Evolutionary conservation across 2,888 invertebrate genomes (phyloP), one percentile per base, ranked within the genome.

Genomic region (Lasius fuliginosus): DNA sequence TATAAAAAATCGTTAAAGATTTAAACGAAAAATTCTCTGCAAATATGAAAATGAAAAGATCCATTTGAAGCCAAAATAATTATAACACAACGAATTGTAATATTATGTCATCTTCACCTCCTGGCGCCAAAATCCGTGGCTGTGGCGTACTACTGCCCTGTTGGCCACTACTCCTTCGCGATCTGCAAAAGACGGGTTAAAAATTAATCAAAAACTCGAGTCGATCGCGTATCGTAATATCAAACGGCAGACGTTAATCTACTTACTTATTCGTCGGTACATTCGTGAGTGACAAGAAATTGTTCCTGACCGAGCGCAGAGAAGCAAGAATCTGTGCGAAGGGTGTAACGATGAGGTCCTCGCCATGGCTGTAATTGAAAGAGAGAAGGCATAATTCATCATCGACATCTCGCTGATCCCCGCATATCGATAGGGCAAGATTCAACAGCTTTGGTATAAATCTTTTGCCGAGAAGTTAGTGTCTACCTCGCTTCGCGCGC

Each of bases 251-350:
- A 36, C 3, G 12, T 53, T 33, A 36, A 56, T 86, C 33, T 83
- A 98, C 98, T 98, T 96, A 98, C 98, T 98, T 97, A 95, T 96
- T 96, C 89, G 96, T 96, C 94, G 98, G 97, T 95, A 98, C 98
- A 96, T 99, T 99, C 95, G 99, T 99, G 96, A 99, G 98, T 95
- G 97, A 97, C 95, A 99, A 97, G 96, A 99, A 99, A 96, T 99
- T 99, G 96, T 98, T 99, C 95, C 99, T 98, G 93, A 99, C 99
- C 96, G 99, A 99, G 95, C 99, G 98, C 95, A 99, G 97, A 96
- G 99, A 99, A 95, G 99, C 99, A 96, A 99, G 97, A 95, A 99
- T 98, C 97, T 99, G 99, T 95, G 99, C 99, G 96, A 99, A 99
- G 93, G 99, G 99, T 93, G 99, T 99, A 95, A 99, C 99, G 95